Evolutionary conservation across 2,888 invertebrate species (phyloP), one percentile per base, ranked within the genome.

Genomic region (Melieria picta): DNA sequence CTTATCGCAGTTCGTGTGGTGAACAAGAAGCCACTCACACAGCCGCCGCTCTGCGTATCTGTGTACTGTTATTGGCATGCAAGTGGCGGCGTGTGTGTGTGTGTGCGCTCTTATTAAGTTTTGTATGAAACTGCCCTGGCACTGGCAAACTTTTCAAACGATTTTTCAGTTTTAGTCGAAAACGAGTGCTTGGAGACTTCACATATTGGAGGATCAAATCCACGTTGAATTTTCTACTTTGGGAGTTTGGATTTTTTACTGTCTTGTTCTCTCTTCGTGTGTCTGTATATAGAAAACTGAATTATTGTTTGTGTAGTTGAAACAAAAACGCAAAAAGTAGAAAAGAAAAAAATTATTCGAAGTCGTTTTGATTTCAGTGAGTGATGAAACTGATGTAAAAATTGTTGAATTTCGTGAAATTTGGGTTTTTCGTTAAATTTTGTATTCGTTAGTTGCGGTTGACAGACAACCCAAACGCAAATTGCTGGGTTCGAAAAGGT

Each of bases 201-300:
- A 82, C 81, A 80, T 83, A 81, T 81, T 84, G 85, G 83, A 85
- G 85, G 83, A 83, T 85, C 83, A 84, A 84, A 83, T 85, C 83
- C 85, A 85, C 84, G 82, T 84, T 80, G 77, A 78, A 78, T 82
- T 82, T 82, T 69, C 52, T 62, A 62, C 70, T 68, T 73, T 69
- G 66, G 63, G 71, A 57, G 62, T 55, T 70, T 13, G 45, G 52
- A 45, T 30, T 57, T 56, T 69, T 68, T 74, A 64, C 69, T 72
- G 56, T 70, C 65, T 65, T 50, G 45, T 65, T 71, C 56, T 30
- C 56, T 69, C 57, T 69, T 60, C 66, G 67, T 72, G 72, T 55
- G 50, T 58, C 50, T 68, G 58, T 67, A 57, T 64, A 60, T 60
- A 56, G 62, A 60, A 52, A 62, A 10, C 16, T 69, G 60, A 62